These are phyloP conservation scores for Temnopleurus reevesii DNA, from an alignment of 53 echinoderm and acorn worm genomes.

Conservation along the genomic window DNA sequence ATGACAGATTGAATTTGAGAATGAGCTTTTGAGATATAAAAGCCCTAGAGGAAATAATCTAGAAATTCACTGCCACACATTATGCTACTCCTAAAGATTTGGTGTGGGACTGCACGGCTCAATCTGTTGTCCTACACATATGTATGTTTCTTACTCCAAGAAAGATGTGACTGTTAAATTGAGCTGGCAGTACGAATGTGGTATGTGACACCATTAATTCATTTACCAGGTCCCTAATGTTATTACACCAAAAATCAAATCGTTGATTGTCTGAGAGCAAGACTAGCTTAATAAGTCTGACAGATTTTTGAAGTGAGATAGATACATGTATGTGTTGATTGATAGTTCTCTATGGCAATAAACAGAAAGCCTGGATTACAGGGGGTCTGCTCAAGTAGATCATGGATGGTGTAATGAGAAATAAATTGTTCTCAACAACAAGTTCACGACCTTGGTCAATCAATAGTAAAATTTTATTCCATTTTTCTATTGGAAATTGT, in stretches of 20 bases:
- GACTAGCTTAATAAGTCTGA: neutral
- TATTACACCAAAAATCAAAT: neutral
- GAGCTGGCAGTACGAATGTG: no score
- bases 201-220: no score
- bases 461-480: no score
- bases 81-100: no score
- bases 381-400: neutral
- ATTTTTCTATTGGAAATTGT: no score
- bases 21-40: neutral
- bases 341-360: constrained; percentile 23
- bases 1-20: neutral
- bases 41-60: no score
- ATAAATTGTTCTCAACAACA: neutral
- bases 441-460: no score
- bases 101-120: no score
- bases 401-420: neutral
- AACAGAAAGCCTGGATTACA: constrained; percentile 38
- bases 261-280: neutral
- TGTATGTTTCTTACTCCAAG: no score
- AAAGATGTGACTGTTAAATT: no score
- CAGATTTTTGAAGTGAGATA: neutral
- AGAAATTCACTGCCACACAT: no score
- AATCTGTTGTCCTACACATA: no score
- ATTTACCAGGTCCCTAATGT: neutral
- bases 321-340: neutral